Evolutionary conservation across 2,797 vertebrate species (phyloP).

Genomic region (Sebastes alutus): DNA sequence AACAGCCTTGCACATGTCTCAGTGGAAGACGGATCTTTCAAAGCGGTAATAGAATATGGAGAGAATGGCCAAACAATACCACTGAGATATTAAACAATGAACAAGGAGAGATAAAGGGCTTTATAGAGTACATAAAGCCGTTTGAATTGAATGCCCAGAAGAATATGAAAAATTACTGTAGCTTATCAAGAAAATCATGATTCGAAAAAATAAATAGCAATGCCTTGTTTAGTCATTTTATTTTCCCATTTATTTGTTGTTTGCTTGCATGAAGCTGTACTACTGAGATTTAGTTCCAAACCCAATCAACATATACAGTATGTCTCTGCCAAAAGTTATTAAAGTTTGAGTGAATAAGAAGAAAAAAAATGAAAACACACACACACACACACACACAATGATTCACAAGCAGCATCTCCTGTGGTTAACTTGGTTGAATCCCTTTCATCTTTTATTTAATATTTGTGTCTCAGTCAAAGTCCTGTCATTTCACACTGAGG

Average conservation of each 20-base stretch:
- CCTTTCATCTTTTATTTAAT: constrained; percentile 48
- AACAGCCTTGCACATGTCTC: constrained; percentile 28
- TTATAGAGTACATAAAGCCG: background rate
- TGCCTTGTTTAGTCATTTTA: constrained; percentile 7
- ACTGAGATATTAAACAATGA: constrained; percentile 16
- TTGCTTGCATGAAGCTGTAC: background rate
- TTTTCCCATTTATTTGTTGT: constrained; percentile 11
- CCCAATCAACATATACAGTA: background rate
- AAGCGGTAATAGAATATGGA: constrained; percentile 29
- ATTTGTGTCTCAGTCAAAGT: constrained; percentile 40
- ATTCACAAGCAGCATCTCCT: constrained; percentile 4
- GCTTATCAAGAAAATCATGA: constrained; percentile 5
- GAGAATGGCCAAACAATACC: constrained; percentile 3
- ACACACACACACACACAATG: background rate
- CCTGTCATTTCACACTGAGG: constrained; percentile 22
- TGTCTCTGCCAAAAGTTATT: constrained; percentile 1
- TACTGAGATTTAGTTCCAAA: constrained; percentile 3
- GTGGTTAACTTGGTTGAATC: constrained; percentile 28
- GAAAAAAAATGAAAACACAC: background rate
- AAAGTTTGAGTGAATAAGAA: background rate
- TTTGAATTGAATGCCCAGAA: background rate
- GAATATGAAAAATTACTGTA: background rate
- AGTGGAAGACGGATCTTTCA: constrained; percentile 7
- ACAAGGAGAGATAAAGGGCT: background rate
- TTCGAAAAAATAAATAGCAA: background rate